phyloP scores from a whole-genome alignment of 2,797 vertebrate species.

The Catamblyrhynchus diadema region DNA sequence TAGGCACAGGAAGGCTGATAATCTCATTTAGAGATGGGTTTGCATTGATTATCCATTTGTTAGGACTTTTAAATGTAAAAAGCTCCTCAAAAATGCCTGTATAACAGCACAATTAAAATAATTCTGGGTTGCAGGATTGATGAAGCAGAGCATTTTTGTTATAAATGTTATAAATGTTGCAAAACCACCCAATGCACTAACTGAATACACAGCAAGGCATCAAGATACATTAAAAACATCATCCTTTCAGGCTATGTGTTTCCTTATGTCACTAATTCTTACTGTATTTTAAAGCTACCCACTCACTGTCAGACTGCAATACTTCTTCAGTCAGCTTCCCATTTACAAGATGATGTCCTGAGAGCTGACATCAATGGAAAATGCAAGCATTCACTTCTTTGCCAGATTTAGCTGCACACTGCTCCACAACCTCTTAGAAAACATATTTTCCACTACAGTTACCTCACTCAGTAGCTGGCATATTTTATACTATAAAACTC shows the following conservation, averaged over 20 bases:
- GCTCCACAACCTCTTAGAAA: not conserved
- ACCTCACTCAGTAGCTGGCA: not conserved
- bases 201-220: not conserved
- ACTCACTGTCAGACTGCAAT: not conserved
- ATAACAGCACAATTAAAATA: not conserved
- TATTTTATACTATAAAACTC: not conserved
- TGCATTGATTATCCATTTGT: not conserved
- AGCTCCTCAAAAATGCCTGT: not conserved
- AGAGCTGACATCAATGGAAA: slow-evolving; percentile 32
- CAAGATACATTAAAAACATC: not conserved
- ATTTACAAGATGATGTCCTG: not conserved
- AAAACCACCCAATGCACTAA: not conserved
- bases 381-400: not conserved
- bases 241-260: not conserved
- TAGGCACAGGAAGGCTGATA: rapidly evolving
- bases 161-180: not conserved
- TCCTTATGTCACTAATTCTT: not conserved
- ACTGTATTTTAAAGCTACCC: not conserved
- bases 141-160: not conserved
- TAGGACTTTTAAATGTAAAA: not conserved
- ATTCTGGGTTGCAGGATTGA: not conserved
- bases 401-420: not conserved
- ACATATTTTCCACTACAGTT: not conserved
- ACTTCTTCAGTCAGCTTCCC: slow-evolving; percentile 6
- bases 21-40: not conserved